Percentiles rank a stretch among this genome's conserved stretches.
Conservation (phyloP, 2,888 invertebrate genomes). For the Hydrotaea cyrtoneurina region DNA sequence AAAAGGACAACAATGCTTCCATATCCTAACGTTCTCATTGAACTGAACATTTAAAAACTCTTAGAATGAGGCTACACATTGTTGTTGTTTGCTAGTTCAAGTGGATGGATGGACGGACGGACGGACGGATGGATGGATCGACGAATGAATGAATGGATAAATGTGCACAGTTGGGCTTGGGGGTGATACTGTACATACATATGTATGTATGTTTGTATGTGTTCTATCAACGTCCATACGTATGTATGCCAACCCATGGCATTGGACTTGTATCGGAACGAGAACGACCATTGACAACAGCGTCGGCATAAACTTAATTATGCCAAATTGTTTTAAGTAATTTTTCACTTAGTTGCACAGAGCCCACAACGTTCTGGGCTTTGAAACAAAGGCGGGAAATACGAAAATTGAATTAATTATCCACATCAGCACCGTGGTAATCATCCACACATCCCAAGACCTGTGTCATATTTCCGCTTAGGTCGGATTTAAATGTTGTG, state of each 20-base stretch:
- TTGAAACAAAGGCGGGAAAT: slow-evolving; percentile 29
- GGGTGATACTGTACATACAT: too few relatives aligned
- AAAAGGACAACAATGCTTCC: too few relatives aligned
- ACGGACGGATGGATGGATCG: too few relatives aligned
- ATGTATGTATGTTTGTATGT: slow-evolving; percentile 1
- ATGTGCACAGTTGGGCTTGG: too few relatives aligned
- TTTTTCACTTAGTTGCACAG: slow-evolving; percentile 77
- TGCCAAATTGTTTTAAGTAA: slow-evolving; percentile 76
- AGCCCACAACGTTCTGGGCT: background rate
- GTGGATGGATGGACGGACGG: too few relatives aligned
- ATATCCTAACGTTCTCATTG: too few relatives aligned
- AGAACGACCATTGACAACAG: background rate
- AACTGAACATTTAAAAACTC: too few relatives aligned
- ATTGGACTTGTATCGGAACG: background rate
- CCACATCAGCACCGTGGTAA: slow-evolving; percentile 45
- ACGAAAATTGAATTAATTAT: slow-evolving; percentile 61
- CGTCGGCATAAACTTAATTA: slow-evolving; percentile 73
- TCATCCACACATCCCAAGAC: slow-evolving; percentile 39
- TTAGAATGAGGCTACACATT: too few relatives aligned
- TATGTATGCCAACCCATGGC: background rate
- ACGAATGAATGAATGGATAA: too few relatives aligned
- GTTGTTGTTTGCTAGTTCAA: too few relatives aligned
- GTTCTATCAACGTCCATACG: too few relatives aligned
- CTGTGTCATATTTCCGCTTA: background rate
- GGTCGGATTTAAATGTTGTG: background rate